These are phyloP conservation scores for Aricia agestis DNA, from an alignment of 1,140 invertebrate genomes.

Conservation along the genomic window DNA sequence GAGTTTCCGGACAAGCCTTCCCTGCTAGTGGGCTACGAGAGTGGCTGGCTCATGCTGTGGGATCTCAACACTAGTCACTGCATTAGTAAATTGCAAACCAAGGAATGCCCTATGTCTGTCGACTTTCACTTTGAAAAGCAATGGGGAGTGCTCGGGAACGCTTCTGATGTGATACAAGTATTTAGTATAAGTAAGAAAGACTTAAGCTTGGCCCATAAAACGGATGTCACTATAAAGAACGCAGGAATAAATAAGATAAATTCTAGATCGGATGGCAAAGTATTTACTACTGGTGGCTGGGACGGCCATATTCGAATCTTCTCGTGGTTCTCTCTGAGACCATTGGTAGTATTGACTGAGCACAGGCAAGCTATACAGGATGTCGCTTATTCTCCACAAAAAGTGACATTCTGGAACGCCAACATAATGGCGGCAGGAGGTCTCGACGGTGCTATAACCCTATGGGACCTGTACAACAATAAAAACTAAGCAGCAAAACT, in stretches of 20 bases:
- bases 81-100: conserved; percentile 77
- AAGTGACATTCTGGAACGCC: conserved; percentile 80
- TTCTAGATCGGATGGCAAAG: conserved; percentile 83
- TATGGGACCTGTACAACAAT: conserved; percentile 84
- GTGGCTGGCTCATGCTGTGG: conserved; percentile 81
- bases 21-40: conserved; percentile 80
- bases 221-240: conserved; percentile 81
- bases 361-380: conserved; percentile 82
- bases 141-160: conserved; percentile 80
- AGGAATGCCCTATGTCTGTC: conserved; percentile 81
- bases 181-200: conserved; percentile 76
- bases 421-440: conserved; percentile 85
- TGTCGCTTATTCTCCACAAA: conserved; percentile 79
- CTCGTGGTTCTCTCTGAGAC: conserved; percentile 85
- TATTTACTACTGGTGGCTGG: conserved; percentile 86
- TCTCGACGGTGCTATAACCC: conserved; percentile 82
- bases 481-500: conserved; percentile 43
- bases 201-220: conserved; percentile 77
- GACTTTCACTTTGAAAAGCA: conserved; percentile 81
- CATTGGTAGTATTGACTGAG: conserved; percentile 84
- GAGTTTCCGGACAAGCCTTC: conserved; percentile 74
- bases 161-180: conserved; percentile 78
- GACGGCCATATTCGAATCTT: conserved; percentile 86
- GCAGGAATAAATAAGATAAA: conserved; percentile 83
- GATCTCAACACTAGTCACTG: conserved; percentile 79